Conservation (phyloP, 2,888 invertebrate species). For the Dicyrtomina minuta region DNA sequence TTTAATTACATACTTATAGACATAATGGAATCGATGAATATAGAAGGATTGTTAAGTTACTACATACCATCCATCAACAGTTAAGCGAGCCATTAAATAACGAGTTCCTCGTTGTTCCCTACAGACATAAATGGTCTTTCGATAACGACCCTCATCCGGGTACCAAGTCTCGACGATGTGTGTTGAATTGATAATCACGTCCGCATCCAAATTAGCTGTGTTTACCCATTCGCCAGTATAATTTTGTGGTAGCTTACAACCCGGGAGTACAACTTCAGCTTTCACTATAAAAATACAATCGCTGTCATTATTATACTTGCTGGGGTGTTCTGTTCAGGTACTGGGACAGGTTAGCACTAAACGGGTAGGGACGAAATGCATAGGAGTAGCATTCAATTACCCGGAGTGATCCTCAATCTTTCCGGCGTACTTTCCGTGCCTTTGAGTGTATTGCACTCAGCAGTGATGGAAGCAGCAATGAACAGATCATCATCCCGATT, state of each 20-base stretch:
- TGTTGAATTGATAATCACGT: conserved; percentile 89
- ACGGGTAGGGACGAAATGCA: neutral
- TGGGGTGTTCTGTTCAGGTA: neutral
- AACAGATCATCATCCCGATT: conserved; percentile 92
- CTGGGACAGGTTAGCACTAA: too few species aligned
- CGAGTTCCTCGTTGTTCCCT: conserved; percentile 86
- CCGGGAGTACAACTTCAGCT: conserved; percentile 84
- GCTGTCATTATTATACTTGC: neutral
- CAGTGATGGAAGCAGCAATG: conserved; percentile 88
- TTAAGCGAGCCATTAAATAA: conserved; percentile 93
- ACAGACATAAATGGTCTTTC: conserved; percentile 90
- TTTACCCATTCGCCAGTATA: conserved; percentile 95
- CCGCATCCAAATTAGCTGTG: conserved; percentile 94
- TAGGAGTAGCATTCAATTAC: conserved; percentile 57
- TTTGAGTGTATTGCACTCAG: conserved; percentile 90
- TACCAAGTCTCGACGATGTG: conserved; percentile 95
- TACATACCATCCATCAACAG: conserved; percentile 89
- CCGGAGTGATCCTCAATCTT: conserved; percentile 80
- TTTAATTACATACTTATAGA: too few species aligned
- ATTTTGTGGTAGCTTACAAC: conserved; percentile 89
- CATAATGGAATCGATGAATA: too few species aligned
- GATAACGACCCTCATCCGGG: conserved; percentile 85
- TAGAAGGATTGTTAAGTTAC: too few species aligned
- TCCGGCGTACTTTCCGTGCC: conserved; percentile 89
- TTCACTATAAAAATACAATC: conserved; percentile 60